phyloP scores from a whole-genome alignment of 2,888 invertebrate genomes.

The Sarcophaga rosellei region DNA sequence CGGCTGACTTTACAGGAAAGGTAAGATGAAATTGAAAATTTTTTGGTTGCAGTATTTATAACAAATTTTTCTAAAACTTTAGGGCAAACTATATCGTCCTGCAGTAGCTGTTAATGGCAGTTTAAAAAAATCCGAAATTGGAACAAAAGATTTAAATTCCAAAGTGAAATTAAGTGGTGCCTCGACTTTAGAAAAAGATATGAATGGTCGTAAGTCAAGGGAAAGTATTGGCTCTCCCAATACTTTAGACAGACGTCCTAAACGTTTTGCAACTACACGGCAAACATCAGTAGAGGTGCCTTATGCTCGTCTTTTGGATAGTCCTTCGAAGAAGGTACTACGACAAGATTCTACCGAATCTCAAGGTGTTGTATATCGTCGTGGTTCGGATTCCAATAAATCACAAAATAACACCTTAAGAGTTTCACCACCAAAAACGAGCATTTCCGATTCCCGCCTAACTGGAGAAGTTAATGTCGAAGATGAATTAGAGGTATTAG shows the following conservation, averaged over 20 bases:
- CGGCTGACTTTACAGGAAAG: conserved; percentile 80
- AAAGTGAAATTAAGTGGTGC: conserved; percentile 76
- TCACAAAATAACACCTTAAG: conserved; percentile 76
- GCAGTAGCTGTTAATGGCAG: conserved; percentile 77
- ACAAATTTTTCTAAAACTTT: conserved; percentile 4
- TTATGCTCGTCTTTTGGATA: conserved; percentile 90
- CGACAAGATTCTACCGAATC: conserved; percentile 82
- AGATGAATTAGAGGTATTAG: conserved; percentile 81
- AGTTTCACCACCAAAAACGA: conserved; percentile 89
- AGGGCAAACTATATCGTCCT: conserved; percentile 78
- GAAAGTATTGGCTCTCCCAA: conserved; percentile 81
- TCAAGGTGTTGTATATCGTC: conserved; percentile 83
- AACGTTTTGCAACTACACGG: conserved; percentile 82
- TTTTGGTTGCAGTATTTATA: neutral
- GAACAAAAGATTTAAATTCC: conserved; percentile 74
- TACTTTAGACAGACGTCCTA: conserved; percentile 80
- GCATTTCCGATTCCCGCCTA: conserved; percentile 92
- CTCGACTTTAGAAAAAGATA: conserved; percentile 73
- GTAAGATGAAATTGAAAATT: conserved; percentile 49
- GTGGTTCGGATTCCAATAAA: conserved; percentile 81
- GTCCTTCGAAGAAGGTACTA: conserved; percentile 80
- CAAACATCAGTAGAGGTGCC: conserved; percentile 84
- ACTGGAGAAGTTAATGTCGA: conserved; percentile 87
- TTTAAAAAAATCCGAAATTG: conserved; percentile 76
- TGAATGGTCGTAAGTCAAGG: conserved; percentile 78